A percentile compares a stretch with the other conserved stretches of the same genome.
phyloP scores from a whole-genome alignment of 1,140 invertebrate genomes.

The Ditylenchus dipsaci region DNA sequence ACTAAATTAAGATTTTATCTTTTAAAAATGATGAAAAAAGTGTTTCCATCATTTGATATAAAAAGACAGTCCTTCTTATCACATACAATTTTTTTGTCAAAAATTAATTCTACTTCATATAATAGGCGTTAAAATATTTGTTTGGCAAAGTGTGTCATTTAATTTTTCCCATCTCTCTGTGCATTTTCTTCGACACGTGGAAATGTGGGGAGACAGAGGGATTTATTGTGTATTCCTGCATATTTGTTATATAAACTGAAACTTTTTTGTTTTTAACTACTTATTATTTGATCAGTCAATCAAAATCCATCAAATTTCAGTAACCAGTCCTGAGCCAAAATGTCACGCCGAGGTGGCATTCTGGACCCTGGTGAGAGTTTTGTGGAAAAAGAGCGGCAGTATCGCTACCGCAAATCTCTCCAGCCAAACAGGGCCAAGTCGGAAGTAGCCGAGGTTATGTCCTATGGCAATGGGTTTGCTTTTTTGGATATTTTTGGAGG shows the following conservation, averaged over 20 bases:
- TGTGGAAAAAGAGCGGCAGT: conserved; percentile 4
- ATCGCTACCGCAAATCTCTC: not conserved
- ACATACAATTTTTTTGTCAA: too few species aligned
- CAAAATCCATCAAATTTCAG: not conserved
- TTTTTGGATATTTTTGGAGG: not conserved
- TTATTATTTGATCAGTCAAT: too few species aligned
- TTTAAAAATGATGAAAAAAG: too few species aligned
- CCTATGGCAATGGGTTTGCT: conserved; percentile 2
- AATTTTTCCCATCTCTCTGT: not conserved
- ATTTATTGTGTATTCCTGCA: too few species aligned
- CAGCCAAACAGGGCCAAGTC: not conserved
- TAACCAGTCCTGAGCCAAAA: not conserved
- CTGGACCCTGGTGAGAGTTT: conserved; percentile 3
- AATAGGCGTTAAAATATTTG: not conserved
- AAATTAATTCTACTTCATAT: not conserved
- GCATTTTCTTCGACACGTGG: not conserved
- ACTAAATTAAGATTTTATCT: too few species aligned
- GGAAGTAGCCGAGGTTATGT: not conserved
- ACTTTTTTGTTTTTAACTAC: too few species aligned
- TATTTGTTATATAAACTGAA: too few species aligned
- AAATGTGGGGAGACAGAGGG: not conserved
- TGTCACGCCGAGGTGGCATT: not conserved
- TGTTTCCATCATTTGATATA: too few species aligned
- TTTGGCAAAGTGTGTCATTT: not conserved
- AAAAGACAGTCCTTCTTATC: too few species aligned